A percentile compares a stretch with the other conserved stretches of the same genome.
These are phyloP conservation scores for Toxonevra muliebris DNA, from an alignment of 2,888 invertebrate species.

Conservation along the genomic window DNA sequence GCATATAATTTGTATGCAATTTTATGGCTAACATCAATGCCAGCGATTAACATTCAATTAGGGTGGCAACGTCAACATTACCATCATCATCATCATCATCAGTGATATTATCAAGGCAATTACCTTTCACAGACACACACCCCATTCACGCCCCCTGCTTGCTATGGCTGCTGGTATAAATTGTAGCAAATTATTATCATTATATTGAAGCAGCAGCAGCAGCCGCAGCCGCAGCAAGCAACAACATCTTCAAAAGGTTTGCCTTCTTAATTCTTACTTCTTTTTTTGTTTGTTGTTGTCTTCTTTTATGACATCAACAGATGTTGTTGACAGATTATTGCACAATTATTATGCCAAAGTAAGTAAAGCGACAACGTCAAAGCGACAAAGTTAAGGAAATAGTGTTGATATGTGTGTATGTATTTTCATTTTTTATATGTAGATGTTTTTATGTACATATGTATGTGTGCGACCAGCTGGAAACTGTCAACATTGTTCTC, in stretches of 20 bases:
- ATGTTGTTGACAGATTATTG: constrained; percentile 65
- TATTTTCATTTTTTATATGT: constrained; percentile 4
- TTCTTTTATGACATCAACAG: constrained; percentile 63
- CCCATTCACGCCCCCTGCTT: constrained; percentile 7
- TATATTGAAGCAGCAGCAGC: neutral
- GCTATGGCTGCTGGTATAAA: constrained; percentile 48
- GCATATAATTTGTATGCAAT: too few relatives aligned
- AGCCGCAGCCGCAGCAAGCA: neutral
- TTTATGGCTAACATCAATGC: too few relatives aligned
- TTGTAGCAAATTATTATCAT: constrained; percentile 53
- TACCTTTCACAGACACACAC: constrained; percentile 36
- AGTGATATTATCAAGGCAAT: constrained; percentile 59
- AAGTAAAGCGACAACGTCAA: too few relatives aligned
- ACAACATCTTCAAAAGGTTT: constrained; percentile 24
- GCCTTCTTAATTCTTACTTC: neutral
- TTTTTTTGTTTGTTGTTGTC: constrained; percentile 8
- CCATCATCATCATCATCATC: constrained; percentile 35
- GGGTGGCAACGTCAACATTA: constrained; percentile 50
- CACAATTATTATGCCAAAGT: constrained; percentile 60
- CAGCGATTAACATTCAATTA: constrained; percentile 60
- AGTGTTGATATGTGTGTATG: constrained; percentile 3
- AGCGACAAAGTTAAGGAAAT: neutral
- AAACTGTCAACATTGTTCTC: constrained; percentile 50
- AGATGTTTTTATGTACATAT: constrained; percentile 19
- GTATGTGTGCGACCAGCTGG: constrained; percentile 51